phyloP scores from a whole-genome alignment of 2,888 invertebrate genomes.

The Phyllotreta cruciferae region DNA sequence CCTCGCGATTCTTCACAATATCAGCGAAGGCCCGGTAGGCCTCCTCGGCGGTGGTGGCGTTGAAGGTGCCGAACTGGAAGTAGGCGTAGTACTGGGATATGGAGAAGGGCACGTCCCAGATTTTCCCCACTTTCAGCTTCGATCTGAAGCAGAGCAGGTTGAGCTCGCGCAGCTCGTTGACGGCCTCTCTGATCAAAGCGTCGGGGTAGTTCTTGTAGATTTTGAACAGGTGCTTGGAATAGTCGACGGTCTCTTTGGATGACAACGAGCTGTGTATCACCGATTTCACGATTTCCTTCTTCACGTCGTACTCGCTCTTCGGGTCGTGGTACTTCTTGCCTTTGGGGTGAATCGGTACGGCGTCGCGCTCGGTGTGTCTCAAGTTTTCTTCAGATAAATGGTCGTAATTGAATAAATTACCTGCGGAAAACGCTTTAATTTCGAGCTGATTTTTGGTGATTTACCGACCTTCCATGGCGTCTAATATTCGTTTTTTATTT shows the following conservation, averaged over 20 bases:
- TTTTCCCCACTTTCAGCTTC: conserved; percentile 20
- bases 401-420: conserved; percentile 41
- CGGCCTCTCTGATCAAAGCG: conserved; percentile 66
- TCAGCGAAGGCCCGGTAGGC: conserved; percentile 41
- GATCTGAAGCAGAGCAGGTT: conserved; percentile 27
- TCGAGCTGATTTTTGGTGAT: too few species aligned
- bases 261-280: conserved; percentile 73
- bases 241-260: conserved; percentile 61
- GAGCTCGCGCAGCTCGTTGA: conserved; percentile 64
- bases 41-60: conserved; percentile 38
- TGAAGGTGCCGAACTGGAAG: conserved; percentile 47
- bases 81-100: conserved; percentile 61
- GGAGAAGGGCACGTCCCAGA: conserved; percentile 53
- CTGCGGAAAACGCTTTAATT: too few species aligned
- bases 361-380: conserved; percentile 28
- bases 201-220: conserved; percentile 78
- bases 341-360: conserved; percentile 31
- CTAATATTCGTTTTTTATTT: conserved; percentile 43
- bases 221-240: conserved; percentile 72
- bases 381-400: conserved; percentile 43
- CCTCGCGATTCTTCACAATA: conserved; percentile 1
- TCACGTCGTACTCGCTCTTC: conserved; percentile 60
- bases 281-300: conserved; percentile 64
- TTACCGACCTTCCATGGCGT: conserved; percentile 40
- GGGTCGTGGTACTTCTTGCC: conserved; percentile 36